A percentile compares a stretch with the other conserved stretches of the same genome.
These are phyloP conservation scores for Plutomurus gul DNA, from an alignment of 1,140 invertebrate genomes.

Conservation along the genomic window DNA sequence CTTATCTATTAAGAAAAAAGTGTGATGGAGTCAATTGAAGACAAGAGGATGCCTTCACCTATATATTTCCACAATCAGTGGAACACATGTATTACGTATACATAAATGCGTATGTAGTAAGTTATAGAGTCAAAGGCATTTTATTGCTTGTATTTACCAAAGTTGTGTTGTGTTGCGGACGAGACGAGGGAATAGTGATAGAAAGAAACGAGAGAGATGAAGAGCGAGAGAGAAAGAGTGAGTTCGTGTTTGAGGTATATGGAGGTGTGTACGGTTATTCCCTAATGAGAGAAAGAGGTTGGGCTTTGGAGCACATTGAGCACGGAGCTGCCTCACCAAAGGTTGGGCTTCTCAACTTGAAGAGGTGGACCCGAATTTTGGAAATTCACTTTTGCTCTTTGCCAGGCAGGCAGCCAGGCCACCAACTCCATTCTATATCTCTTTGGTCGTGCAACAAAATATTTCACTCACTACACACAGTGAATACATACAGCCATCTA, in stretches of 20 bases:
- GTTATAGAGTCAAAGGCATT: not conserved
- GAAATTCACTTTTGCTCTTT: constrained; percentile 8
- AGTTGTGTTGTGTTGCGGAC: not conserved
- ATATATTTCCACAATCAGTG: too few relatives aligned
- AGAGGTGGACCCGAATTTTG: constrained; percentile 24
- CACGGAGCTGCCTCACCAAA: constrained; percentile 5
- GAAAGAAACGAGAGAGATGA: not conserved
- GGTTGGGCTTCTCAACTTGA: not conserved
- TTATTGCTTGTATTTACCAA: not conserved
- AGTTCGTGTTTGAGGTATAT: too few relatives aligned
- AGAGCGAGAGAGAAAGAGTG: not conserved
- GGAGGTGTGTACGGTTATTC: constrained; percentile 22
- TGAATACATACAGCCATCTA: too few relatives aligned
- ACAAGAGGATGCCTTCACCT: too few relatives aligned
- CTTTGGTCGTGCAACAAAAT: too few relatives aligned
- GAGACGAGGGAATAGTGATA: too few relatives aligned
- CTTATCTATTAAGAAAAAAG: too few relatives aligned
- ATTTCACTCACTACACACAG: too few relatives aligned
- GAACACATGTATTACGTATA: too few relatives aligned
- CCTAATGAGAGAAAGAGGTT: constrained; percentile 15
- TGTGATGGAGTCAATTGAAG: too few relatives aligned
- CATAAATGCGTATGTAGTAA: not conserved
- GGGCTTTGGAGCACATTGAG: not conserved
- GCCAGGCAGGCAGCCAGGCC: not conserved
- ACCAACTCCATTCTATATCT: too few relatives aligned